These are phyloP conservation scores for Morpho deidamia DNA, from an alignment of 2,888 invertebrate species.

Conservation along the genomic window DNA sequence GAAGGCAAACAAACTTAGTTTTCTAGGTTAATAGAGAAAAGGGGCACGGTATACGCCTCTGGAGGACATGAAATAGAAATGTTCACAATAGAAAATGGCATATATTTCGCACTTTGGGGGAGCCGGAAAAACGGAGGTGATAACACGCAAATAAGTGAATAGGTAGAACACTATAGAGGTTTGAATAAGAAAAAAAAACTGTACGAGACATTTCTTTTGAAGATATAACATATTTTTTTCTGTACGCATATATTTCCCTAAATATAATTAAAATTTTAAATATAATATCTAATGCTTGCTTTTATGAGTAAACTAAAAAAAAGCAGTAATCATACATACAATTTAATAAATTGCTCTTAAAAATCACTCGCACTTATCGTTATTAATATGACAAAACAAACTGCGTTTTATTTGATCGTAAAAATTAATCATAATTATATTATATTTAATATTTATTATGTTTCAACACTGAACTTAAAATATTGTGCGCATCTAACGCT, in stretches of 20 bases:
- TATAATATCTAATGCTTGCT: too few species aligned
- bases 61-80: slow-evolving; percentile 28
- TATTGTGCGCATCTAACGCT: too few species aligned
- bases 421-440: background rate
- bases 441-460: too few species aligned
- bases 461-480: too few species aligned
- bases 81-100: slow-evolving; percentile 31
- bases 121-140: slow-evolving; percentile 26
- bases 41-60: slow-evolving; percentile 29
- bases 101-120: slow-evolving; percentile 29
- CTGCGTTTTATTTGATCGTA: background rate
- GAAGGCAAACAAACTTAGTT: slow-evolving; percentile 30
- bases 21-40: slow-evolving; percentile 32
- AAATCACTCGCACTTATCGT: too few species aligned
- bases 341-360: too few species aligned
- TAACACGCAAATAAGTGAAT: slow-evolving; percentile 28
- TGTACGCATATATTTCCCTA: too few species aligned
- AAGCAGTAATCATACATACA: too few species aligned
- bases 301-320: too few species aligned
- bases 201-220: background rate
- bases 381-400: too few species aligned
- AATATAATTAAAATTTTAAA: too few species aligned
- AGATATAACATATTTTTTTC: too few species aligned
- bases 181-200: slow-evolving; percentile 5
- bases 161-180: slow-evolving; percentile 5